Evolutionary conservation across 2,113 vertebrate genomes (phyloP), one percentile per base, ranked within the genome.

Genomic region (Stercorarius parasiticus): DNA sequence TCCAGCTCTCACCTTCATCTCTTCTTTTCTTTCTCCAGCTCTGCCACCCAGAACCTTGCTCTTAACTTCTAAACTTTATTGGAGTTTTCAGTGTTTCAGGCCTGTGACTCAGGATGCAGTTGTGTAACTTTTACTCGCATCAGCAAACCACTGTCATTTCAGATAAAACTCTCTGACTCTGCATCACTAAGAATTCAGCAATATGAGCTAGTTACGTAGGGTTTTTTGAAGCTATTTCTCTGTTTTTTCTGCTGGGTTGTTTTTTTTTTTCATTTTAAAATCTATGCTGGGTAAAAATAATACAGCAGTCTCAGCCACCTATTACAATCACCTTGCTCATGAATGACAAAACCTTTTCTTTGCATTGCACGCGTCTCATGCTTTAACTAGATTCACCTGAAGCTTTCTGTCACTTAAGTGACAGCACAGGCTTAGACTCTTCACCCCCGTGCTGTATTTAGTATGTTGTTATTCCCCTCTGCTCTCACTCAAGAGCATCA

Each of bases 131-230:
- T 10, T 23, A 61, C 9, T 61, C 27, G 36, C 4, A 42, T 7
- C 53, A 82, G 34, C 42, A 76, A 92, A 82, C 11, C 21, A 23
- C 38, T 12, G 4, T 9, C 3, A 2, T 26, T 89, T 42, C 23
- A 38, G 42, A 49, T 26, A 26, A 42, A 42, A 17, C 34, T n/a
- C 45, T 16, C 10, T 34, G 42, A 61, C 11, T 34, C 30, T 26
- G 55, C 36, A 82, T 36, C 65, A 29, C 10, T 56, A 62, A 58
- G 34, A 47, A 19, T 8, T 22, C 43, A 40, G 23, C 19, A 86
- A 29, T 17, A 49, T 3, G 4, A 70, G 27, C 32, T 38, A 15
- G 4, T n/a, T 81, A 22, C 0, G 4, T 2, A 13, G 9, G 5
- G 0, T 4, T 8, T 53, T 69, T 34, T 58, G 32, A 71, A 71